Evolutionary conservation across 2,113 vertebrate genomes (phyloP).

Genomic region (Meleagris gallopavo): DNA sequence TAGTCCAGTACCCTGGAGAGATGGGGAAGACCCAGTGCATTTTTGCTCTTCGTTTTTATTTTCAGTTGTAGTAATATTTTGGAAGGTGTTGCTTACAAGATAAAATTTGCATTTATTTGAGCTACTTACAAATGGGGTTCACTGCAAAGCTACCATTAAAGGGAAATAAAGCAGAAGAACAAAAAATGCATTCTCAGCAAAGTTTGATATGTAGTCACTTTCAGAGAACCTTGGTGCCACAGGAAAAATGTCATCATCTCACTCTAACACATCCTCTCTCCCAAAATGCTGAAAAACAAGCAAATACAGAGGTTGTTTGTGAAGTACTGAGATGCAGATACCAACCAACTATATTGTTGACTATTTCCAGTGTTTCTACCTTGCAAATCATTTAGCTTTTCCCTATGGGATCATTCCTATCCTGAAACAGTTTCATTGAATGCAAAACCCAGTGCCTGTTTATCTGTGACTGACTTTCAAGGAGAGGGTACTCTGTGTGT

Average conservation of each 20-base stretch:
- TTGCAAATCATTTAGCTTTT: background rate
- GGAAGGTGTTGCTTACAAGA: constrained; percentile 32
- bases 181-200: constrained; percentile 50
- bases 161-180: constrained; percentile 60
- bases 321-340: background rate
- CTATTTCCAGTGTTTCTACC: background rate
- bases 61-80: constrained; percentile 26
- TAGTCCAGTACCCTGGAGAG: background rate
- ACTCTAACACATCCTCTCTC: background rate
- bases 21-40: constrained; percentile 3
- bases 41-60: constrained; percentile 19
- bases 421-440: background rate
- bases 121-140: constrained; percentile 16
- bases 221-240: background rate
- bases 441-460: background rate
- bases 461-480: background rate
- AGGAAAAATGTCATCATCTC: background rate
- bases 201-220: constrained; percentile 36
- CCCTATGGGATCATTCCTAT: background rate
- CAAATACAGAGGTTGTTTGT: background rate
- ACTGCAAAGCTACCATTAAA: constrained; percentile 63
- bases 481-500: background rate
- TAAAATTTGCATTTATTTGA: constrained; percentile 66
- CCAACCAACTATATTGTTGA: background rate
- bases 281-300: background rate